Base-by-base conservation (phyloP, 2,888 invertebrate species). In the Eilema caniola region DNA sequence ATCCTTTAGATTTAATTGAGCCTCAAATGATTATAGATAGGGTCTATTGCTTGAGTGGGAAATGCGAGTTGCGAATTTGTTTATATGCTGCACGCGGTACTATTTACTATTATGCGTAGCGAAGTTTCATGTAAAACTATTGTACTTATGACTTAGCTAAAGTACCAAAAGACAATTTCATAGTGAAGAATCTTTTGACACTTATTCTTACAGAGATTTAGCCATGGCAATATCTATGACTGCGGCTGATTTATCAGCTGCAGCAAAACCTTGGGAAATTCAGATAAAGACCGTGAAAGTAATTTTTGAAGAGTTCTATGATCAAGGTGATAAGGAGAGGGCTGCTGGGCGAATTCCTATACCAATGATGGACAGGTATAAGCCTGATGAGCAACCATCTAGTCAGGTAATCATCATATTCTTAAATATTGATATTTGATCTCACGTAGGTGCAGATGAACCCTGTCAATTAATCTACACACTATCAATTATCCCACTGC, bases 161-260 rank as follows among this genome's bases (percentile, higher is more conserved):
- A n/a, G n/a, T n/a, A n/a, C n/a, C n/a, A n/a, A n/a, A n/a, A n/a
- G n/a, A n/a, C n/a, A 47, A 47, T 20, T 20, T 1, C 20, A 47
- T 16, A 5, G 7, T 47, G 16, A 47, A 47, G 20, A 47, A 12
- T 37, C 12, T 37, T 37, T 37, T 37, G 1, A 37, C 1, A 20
- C 20, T 47, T 53, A 12, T 25, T 47, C 20, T 74, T 41, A 74
- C 73, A 93, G 98, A 82, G 91, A 96, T 67, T 90, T 98, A 47
- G 95, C 97, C 3, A 97, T 97, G 94, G 97, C 97, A 0, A 96
- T 98, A 77, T 96, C 97, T 3, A 98, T 98, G 98, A 98, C 98
- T 0, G 97, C 97, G 0, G 97, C 97, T 77, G 98, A 98, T 88
- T 92, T 98, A 24, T 98, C 98, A 69, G 98, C 98, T 0, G 97